Conservation (phyloP, 2,888 invertebrate genomes). For the Xestia xanthographa region DNA sequence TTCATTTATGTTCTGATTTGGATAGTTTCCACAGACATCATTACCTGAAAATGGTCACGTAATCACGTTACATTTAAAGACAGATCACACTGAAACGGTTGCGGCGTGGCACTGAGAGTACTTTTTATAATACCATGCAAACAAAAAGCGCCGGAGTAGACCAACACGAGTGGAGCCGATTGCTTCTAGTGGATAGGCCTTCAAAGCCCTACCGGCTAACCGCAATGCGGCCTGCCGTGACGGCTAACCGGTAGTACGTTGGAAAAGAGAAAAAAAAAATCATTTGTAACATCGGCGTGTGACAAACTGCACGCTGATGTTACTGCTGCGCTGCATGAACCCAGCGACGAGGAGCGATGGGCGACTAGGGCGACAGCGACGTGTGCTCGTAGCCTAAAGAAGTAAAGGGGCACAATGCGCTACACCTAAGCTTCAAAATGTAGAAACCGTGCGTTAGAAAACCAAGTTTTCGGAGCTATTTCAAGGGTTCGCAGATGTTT, state of each 20-base stretch:
- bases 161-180: background rate
- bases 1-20: slow-evolving; percentile 4
- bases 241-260: background rate
- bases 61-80: background rate
- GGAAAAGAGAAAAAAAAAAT: background rate
- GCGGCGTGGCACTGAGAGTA: background rate
- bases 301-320: background rate
- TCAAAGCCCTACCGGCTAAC: background rate
- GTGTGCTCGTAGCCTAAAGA: background rate
- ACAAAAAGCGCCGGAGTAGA: background rate
- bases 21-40: slow-evolving; percentile 17
- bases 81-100: background rate
- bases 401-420: background rate
- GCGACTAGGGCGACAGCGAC: background rate
- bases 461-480: background rate
- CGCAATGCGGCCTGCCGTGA: background rate
- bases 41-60: slow-evolving; percentile 28
- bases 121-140: background rate
- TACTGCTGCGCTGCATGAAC: background rate
- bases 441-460: background rate
- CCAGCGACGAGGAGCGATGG: background rate
- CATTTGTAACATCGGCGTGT: background rate
- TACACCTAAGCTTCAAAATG: background rate
- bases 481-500: background rate
- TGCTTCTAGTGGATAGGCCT: background rate